phyloP scores from a whole-genome alignment of 2,888 invertebrate species.

The Embidobia sp. region DNA sequence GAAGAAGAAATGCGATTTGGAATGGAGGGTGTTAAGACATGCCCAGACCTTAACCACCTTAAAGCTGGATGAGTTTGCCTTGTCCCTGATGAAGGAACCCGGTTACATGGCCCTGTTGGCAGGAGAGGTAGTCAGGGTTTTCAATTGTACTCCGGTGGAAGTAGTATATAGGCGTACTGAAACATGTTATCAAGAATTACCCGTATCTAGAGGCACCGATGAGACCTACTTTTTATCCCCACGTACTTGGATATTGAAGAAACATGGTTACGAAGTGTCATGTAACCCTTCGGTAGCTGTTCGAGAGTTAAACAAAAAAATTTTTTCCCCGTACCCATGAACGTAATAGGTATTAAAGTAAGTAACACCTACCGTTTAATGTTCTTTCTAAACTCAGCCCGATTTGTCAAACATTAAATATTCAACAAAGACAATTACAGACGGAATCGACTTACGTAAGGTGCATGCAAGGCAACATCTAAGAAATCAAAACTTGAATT shows the following conservation, averaged over 20 bases:
- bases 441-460: too few species aligned
- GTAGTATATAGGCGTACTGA: neutral
- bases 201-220: neutral
- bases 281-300: neutral
- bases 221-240: neutral
- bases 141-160: neutral
- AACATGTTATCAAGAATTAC: neutral
- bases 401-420: too few species aligned
- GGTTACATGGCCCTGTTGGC: neutral
- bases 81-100: neutral
- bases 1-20: neutral
- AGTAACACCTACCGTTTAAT: too few species aligned
- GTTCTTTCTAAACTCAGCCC: too few species aligned
- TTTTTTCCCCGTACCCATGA: too few species aligned
- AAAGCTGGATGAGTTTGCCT: neutral
- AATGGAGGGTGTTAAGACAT: neutral
- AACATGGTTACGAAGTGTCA: too few species aligned
- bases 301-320: too few species aligned
- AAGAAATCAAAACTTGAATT: too few species aligned
- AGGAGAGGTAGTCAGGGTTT: neutral
- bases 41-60: neutral
- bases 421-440: too few species aligned
- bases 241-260: neutral
- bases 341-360: too few species aligned
- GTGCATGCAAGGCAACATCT: too few species aligned